Conservation (phyloP, 2,797 vertebrate genomes). For the Epinephelus malabaricus region DNA sequence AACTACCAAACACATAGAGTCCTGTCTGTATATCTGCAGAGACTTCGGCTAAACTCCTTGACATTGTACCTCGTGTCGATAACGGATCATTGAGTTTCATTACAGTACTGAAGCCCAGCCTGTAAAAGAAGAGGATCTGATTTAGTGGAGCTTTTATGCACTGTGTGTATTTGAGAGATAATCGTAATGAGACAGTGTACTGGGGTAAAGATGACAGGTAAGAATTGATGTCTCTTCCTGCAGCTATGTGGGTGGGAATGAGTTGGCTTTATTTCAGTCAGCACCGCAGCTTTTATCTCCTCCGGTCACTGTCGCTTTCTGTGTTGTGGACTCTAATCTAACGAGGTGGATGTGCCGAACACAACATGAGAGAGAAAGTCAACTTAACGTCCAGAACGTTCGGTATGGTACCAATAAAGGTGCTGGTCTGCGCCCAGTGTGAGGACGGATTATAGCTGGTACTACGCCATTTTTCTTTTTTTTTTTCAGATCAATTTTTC, state of each 20-base stretch:
- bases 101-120: constrained; percentile 42
- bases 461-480: not conserved
- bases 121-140: constrained; percentile 66
- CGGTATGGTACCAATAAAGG: constrained; percentile 20
- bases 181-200: constrained; percentile 73
- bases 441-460: constrained; percentile 5
- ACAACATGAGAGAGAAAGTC: constrained; percentile 48
- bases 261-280: constrained; percentile 72
- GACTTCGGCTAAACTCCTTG: constrained; percentile 40
- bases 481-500: not conserved
- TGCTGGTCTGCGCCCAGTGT: constrained; percentile 10
- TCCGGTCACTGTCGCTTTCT: constrained; percentile 60
- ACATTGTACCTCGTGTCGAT: constrained; percentile 43
- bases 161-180: constrained; percentile 75
- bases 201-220: constrained; percentile 72
- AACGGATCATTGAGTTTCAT: constrained; percentile 62
- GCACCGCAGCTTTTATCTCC: constrained; percentile 65
- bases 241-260: constrained; percentile 74
- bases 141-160: constrained; percentile 68
- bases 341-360: constrained; percentile 53
- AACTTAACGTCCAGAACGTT: constrained; percentile 19
- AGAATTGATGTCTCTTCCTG: constrained; percentile 75
- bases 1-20: constrained; percentile 41
- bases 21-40: constrained; percentile 34
- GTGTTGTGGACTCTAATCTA: constrained; percentile 64